Percentiles rank a stretch among this genome's conserved stretches.
Conservation (phyloP, 1,140 invertebrate species). For the Drosophila sp. region DNA sequence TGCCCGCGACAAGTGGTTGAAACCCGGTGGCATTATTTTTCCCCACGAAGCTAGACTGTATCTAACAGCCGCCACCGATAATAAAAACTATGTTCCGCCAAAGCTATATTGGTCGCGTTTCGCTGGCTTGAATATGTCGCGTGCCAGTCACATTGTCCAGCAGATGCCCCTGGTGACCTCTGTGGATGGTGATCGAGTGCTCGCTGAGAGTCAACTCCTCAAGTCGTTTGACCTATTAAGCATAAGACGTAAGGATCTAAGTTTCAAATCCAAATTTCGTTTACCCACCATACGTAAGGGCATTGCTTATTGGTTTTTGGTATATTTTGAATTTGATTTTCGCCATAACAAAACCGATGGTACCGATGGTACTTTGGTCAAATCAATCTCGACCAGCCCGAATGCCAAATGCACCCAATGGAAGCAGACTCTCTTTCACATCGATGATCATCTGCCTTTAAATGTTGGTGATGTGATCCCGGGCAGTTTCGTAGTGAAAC, state of each 20-base stretch:
- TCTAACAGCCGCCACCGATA: slow-evolving; percentile 10
- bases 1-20: slow-evolving; percentile 43
- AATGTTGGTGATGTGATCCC: background rate
- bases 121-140: slow-evolving; percentile 29
- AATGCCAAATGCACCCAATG: slow-evolving; percentile 30
- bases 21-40: slow-evolving; percentile 39
- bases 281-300: slow-evolving; percentile 18
- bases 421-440: slow-evolving; percentile 44
- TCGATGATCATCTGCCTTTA: slow-evolving; percentile 41
- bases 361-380: background rate
- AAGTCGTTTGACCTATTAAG: slow-evolving; percentile 29
- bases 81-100: background rate
- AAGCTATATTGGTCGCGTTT: slow-evolving; percentile 21
- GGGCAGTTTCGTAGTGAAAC: slow-evolving; percentile 24
- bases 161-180: slow-evolving; percentile 5
- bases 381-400: slow-evolving; percentile 28
- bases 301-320: slow-evolving; percentile 30
- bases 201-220: slow-evolving; percentile 25
- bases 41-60: slow-evolving; percentile 32
- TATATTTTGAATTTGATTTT: slow-evolving; percentile 44
- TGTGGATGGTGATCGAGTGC: slow-evolving; percentile 13
- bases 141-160: background rate
- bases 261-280: slow-evolving; percentile 26
- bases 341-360: background rate
- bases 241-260: slow-evolving; percentile 19